Percentiles rank a stretch among this genome's conserved stretches.
These are phyloP conservation scores for Drosophila cardini DNA, from an alignment of 1,140 invertebrate species.

Conservation along the genomic window DNA sequence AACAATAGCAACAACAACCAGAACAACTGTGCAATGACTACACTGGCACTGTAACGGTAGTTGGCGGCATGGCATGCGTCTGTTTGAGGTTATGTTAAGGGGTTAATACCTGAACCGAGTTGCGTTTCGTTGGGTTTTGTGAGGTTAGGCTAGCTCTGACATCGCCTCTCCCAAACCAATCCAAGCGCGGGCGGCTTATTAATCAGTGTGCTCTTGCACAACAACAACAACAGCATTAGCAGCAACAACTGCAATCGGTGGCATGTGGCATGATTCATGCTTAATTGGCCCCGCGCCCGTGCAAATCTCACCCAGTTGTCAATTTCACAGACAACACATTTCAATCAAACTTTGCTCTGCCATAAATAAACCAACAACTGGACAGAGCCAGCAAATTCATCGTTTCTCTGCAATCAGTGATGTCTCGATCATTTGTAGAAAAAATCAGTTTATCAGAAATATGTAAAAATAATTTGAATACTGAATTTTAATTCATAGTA, in stretches of 20 bases:
- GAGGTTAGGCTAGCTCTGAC: constrained; percentile 18
- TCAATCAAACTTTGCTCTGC: constrained; percentile 79
- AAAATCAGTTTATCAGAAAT: no score
- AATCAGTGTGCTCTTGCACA: constrained; percentile 67
- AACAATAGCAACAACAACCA: constrained; percentile 23
- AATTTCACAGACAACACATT: constrained; percentile 80
- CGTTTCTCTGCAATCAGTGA: not conserved
- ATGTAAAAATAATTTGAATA: no score
- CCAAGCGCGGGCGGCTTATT: constrained; percentile 69
- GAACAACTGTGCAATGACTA: constrained; percentile 19
- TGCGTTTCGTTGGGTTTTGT: not conserved
- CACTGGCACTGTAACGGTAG: constrained; percentile 4
- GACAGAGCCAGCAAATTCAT: constrained; percentile 58
- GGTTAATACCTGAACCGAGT: constrained; percentile 24
- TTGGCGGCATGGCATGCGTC: constrained; percentile 20
- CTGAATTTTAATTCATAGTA: no score
- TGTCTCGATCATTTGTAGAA: not conserved
- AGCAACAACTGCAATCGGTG: constrained; percentile 8
- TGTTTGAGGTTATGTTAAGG: constrained; percentile 40
- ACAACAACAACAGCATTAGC: constrained; percentile 11
- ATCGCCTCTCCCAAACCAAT: constrained; percentile 28
- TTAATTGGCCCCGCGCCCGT: constrained; percentile 66
- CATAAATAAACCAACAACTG: constrained; percentile 77
- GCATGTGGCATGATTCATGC: constrained; percentile 73
- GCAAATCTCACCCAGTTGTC: constrained; percentile 83